Conservation (phyloP, 2,113 vertebrate species). For the Corapipo altera region DNA sequence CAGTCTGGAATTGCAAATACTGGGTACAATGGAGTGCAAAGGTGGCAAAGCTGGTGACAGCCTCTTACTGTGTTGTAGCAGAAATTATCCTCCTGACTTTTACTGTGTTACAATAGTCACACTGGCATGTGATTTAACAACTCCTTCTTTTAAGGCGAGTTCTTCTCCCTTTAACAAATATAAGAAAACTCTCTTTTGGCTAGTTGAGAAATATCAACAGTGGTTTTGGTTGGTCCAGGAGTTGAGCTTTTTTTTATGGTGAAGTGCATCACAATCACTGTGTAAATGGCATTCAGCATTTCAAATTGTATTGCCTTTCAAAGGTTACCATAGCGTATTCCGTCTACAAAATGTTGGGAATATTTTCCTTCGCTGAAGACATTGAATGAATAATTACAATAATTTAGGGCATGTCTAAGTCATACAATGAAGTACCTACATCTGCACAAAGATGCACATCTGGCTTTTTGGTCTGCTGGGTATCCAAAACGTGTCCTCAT, state of each 20-base stretch:
- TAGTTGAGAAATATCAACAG: background rate
- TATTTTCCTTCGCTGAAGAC: background rate
- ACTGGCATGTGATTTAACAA: background rate
- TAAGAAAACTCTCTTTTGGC: background rate
- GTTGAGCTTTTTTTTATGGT: background rate
- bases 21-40: background rate
- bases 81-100: background rate
- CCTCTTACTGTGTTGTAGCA: background rate
- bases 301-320: background rate
- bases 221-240: background rate
- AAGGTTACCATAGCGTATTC: background rate
- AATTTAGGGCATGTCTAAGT: background rate
- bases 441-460: background rate
- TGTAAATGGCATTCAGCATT: background rate
- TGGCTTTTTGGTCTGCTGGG: background rate
- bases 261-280: background rate
- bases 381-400: background rate
- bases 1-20: background rate
- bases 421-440: background rate
- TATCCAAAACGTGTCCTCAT: background rate
- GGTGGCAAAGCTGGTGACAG: background rate
- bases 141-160: background rate
- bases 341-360: background rate
- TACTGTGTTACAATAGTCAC: background rate
- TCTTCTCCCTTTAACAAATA: background rate